Percentiles rank a stretch among this genome's conserved stretches.
Conservation (phyloP, 2,888 invertebrate species). For the Nomada flava region DNA sequence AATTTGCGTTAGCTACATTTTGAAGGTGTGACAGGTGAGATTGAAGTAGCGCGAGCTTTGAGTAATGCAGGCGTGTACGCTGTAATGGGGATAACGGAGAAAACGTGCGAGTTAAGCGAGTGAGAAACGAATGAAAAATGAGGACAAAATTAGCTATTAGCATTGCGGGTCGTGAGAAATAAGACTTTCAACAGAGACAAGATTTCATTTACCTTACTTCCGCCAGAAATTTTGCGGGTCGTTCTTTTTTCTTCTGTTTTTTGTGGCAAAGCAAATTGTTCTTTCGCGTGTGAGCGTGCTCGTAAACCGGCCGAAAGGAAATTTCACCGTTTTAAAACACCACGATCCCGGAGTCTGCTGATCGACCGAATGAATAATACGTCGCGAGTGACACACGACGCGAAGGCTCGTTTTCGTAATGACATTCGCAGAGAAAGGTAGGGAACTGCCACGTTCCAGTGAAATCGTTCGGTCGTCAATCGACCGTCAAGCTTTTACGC, state of each 20-base stretch:
- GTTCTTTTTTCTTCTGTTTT: background rate
- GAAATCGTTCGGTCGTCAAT: constrained; percentile 21
- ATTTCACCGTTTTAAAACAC: background rate
- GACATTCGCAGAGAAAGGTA: constrained; percentile 36
- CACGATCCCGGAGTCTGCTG: constrained; percentile 19
- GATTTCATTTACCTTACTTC: background rate
- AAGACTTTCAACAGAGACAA: background rate
- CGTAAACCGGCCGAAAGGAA: background rate
- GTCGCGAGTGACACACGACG: constrained; percentile 37
- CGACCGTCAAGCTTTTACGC: constrained; percentile 25
- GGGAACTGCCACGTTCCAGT: constrained; percentile 15
- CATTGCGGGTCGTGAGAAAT: background rate
- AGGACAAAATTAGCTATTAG: background rate
- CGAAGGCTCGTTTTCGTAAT: constrained; percentile 43
- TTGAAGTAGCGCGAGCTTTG: background rate
- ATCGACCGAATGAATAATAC: constrained; percentile 44
- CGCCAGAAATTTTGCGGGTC: background rate
- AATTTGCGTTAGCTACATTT: background rate
- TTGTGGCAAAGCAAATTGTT: background rate
- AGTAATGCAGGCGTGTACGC: constrained; percentile 1
- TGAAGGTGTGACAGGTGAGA: background rate
- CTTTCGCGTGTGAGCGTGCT: constrained; percentile 12
- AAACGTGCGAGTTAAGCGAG: background rate
- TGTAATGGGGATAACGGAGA: background rate
- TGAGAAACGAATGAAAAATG: constrained; percentile 10